Conservation (phyloP, 2,888 invertebrate genomes). For the Exocentrus adspersus region DNA sequence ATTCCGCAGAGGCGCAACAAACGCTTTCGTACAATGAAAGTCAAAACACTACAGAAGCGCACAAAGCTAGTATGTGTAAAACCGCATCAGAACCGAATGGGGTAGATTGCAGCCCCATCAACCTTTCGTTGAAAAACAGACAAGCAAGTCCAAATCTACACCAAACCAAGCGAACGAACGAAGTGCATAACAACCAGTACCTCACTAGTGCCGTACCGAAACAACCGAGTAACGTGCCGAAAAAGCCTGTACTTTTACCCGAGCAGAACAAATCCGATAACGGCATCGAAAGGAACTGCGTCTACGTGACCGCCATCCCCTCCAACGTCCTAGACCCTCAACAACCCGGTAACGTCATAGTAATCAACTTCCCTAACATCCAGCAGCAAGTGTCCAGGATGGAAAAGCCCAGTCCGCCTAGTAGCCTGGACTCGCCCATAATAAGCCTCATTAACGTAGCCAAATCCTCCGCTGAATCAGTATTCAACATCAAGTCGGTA, state of each 20-base stretch:
- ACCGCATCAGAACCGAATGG: background rate
- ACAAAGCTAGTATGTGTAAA: background rate
- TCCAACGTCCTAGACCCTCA: background rate
- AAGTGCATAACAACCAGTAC: background rate
- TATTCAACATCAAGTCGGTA: constrained; percentile 10
- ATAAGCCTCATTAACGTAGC: constrained; percentile 2
- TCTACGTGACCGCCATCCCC: background rate
- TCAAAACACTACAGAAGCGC: background rate
- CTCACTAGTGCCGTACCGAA: background rate
- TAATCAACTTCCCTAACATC: constrained; percentile 16
- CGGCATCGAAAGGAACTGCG: background rate
- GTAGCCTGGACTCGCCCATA: constrained; percentile 2
- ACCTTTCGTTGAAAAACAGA: constrained; percentile 1
- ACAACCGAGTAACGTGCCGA: background rate
- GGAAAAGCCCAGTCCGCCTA: background rate
- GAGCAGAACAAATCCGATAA: no score
- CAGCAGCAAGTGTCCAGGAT: constrained; percentile 22
- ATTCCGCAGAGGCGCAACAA: background rate
- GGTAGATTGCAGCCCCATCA: background rate
- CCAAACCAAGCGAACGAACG: background rate
- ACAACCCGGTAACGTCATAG: background rate
- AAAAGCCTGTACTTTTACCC: background rate
- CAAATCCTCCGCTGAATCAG: constrained; percentile 15
- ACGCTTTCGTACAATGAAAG: background rate
- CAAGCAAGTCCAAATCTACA: background rate